Evolutionary conservation across 2,888 invertebrate genomes (phyloP).

Genomic region (Blera fallax): DNA sequence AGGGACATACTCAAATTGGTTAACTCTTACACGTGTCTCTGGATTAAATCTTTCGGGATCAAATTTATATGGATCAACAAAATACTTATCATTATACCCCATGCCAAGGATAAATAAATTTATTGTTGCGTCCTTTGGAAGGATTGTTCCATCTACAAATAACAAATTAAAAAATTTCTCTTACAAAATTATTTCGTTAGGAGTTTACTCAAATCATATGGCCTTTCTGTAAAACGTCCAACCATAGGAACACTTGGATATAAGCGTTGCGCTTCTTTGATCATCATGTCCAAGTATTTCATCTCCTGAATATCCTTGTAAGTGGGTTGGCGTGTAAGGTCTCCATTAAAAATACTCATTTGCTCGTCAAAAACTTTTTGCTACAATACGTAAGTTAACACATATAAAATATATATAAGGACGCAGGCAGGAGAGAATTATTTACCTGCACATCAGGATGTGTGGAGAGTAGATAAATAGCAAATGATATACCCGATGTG

Average conservation of each 20-base stretch:
- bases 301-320: conserved; percentile 78
- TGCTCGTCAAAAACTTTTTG: conserved; percentile 83
- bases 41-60: conserved; percentile 83
- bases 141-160: conserved; percentile 76
- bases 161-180: background rate
- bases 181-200: background rate
- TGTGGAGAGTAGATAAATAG: conserved; percentile 83
- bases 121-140: conserved; percentile 76
- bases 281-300: conserved; percentile 79
- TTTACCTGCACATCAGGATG: conserved; percentile 83
- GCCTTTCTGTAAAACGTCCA: conserved; percentile 75
- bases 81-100: conserved; percentile 78
- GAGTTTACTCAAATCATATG: conserved; percentile 77
- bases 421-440: background rate
- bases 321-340: conserved; percentile 76
- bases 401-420: background rate
- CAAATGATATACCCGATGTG: conserved; percentile 83
- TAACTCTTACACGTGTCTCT: conserved; percentile 77
- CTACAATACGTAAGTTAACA: conserved; percentile 71
- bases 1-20: conserved; percentile 84
- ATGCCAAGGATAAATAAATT: conserved; percentile 76
- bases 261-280: conserved; percentile 78
- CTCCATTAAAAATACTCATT: conserved; percentile 80
- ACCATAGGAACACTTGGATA: conserved; percentile 80
- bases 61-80: conserved; percentile 78